Percentiles rank a stretch among this genome's conserved stretches.
Evolutionary conservation across 2,888 invertebrate species (phyloP).

Genomic region (Oligia latruncula): DNA sequence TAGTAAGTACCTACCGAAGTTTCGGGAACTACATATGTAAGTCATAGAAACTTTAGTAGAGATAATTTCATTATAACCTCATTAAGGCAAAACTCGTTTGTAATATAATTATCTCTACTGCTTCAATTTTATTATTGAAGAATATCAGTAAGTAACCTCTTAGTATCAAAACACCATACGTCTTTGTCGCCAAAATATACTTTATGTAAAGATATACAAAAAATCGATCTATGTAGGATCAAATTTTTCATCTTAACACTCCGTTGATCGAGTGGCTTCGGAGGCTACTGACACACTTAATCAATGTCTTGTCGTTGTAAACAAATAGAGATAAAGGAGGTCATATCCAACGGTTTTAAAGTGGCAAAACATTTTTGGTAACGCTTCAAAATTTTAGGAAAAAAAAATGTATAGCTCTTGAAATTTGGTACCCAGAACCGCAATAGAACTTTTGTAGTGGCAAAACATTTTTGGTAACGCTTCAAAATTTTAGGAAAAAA

Average conservation of each 20-base stretch:
- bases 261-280: slow-evolving; percentile 54
- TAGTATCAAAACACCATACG: slow-evolving; percentile 32
- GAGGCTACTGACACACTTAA: slow-evolving; percentile 28
- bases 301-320: slow-evolving; percentile 25
- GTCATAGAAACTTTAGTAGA: neutral
- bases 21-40: neutral
- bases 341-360: too few relatives aligned
- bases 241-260: slow-evolving; percentile 46
- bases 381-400: too few relatives aligned
- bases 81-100: neutral
- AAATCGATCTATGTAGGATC: neutral
- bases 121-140: slow-evolving; percentile 7
- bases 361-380: too few relatives aligned
- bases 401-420: too few relatives aligned
- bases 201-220: slow-evolving; percentile 35
- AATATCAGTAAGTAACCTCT: slow-evolving; percentile 18
- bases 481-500: too few relatives aligned
- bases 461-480: too few relatives aligned
- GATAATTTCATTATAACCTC: neutral
- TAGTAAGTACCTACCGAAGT: neutral
- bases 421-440: too few relatives aligned
- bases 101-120: neutral
- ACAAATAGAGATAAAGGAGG: neutral
- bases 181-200: slow-evolving; percentile 59
- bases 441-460: too few relatives aligned